Conservation (phyloP, 1,140 invertebrate genomes). For the Helicoverpa zea region DNA sequence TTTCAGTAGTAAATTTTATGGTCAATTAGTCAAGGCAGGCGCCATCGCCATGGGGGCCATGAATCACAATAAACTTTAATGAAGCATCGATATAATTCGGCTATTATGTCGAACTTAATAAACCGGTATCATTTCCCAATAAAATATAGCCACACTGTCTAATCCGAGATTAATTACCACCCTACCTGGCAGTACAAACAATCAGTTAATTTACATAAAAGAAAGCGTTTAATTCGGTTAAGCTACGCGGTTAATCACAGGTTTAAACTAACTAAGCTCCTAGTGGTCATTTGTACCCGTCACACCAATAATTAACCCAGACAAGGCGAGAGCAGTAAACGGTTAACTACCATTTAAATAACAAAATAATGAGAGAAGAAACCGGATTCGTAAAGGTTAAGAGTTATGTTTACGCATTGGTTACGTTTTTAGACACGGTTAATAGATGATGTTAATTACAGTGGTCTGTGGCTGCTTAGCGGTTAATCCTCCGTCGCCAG, state of each 20-base stretch:
- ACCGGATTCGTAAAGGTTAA: conserved; percentile 75
- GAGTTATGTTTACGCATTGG: conserved; percentile 68
- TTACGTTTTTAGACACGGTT: conserved; percentile 66
- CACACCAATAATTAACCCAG: conserved; percentile 76
- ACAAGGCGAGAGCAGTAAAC: conserved; percentile 69
- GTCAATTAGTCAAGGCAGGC: conserved; percentile 32
- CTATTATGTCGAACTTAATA: conserved; percentile 58
- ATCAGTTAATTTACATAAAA: conserved; percentile 79
- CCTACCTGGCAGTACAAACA: conserved; percentile 67
- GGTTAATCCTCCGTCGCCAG: conserved; percentile 30
- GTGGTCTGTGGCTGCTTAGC: conserved; percentile 50
- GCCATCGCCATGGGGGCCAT: conserved; percentile 24
- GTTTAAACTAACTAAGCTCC: conserved; percentile 72
- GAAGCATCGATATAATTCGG: conserved; percentile 49
- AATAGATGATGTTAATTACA: conserved; percentile 70
- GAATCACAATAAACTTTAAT: conserved; percentile 54
- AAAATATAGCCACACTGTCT: conserved; percentile 56
- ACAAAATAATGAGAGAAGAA: conserved; percentile 74
- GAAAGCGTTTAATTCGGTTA: conserved; percentile 80
- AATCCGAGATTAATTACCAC: conserved; percentile 65
- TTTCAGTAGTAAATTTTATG: conserved; percentile 41
- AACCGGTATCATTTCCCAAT: conserved; percentile 53
- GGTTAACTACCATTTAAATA: conserved; percentile 78
- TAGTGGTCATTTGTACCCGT: conserved; percentile 80
- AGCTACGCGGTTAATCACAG: conserved; percentile 75